Evolutionary conservation across 1,140 invertebrate species (phyloP), one percentile per base, ranked within the genome.

Genomic region (Dolichoris vasculosae): DNA sequence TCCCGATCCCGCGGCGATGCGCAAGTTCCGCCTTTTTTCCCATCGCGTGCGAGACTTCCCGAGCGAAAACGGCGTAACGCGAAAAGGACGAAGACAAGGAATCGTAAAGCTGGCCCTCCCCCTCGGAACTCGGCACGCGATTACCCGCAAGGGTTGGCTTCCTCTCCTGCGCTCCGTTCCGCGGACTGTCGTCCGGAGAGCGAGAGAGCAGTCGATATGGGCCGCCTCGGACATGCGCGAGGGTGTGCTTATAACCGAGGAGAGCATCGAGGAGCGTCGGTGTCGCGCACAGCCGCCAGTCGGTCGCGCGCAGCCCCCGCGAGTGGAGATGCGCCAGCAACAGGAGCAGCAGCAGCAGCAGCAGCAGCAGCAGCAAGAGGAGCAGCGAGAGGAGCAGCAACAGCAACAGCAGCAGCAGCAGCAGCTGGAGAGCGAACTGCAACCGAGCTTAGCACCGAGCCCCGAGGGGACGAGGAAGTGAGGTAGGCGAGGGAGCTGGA

Each of bases 241-340:
- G 51, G 43, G 77, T 64, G 67, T 17, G 2, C 43, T 30, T 13
- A n/a, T n/a, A n/a, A n/a, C n/a, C n/a, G n/a, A 9, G 63, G 38
- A 59, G 55, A 26, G 26, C 13, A 20, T 35, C 0, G 13, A 38
- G 55, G 73, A 32, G 82, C 73, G 59, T n/a, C 23, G 71, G 48
- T 51, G 64, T 8, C 69, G 51, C 78, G 46, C 64, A 43, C 46
- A 80, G 63, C 77, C 30, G 84, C n/a, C 73, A 82, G 85, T 82
- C 85, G 73, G 80, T 77, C 73, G 85, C 79, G 85, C 80, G 85
- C 85, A 63, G 84, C 79, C 85, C 73, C 32, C 43, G 69, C 85
- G 81, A 51, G 38, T 48, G 80, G 73, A 82, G 48, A 71, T 71
- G 48, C 75, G 71, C 63, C 55, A 69, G 32, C 73, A 77, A 23